A percentile compares a stretch with the other conserved stretches of the same genome.
phyloP scores from a whole-genome alignment of 2,888 invertebrate species.

The Ceriagrion tenellum region DNA sequence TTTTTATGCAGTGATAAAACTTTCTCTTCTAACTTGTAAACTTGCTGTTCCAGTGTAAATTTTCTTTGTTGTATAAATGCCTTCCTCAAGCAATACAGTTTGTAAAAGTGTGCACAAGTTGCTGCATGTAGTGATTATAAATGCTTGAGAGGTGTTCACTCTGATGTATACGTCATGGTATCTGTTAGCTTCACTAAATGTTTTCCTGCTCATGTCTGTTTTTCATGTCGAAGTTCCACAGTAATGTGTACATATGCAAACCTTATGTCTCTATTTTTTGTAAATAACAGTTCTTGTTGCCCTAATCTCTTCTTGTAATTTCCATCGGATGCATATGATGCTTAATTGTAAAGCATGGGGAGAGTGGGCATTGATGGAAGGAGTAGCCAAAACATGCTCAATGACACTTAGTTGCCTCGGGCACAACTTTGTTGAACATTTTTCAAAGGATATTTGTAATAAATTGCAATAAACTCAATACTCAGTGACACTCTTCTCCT shows the following conservation, averaged over 20 bases:
- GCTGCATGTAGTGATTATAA: constrained; percentile 4
- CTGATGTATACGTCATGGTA: neutral
- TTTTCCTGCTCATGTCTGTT: constrained; percentile 25
- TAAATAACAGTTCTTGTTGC: constrained; percentile 19
- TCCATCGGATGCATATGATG: neutral
- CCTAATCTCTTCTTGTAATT: constrained; percentile 17
- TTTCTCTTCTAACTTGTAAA: neutral
- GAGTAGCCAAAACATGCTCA: neutral
- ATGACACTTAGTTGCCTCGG: constrained; percentile 2
- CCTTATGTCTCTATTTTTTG: constrained; percentile 25
- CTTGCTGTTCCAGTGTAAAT: neutral
- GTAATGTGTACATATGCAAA: constrained; percentile 9
- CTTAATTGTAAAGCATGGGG: neutral
- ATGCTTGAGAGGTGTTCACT: constrained; percentile 19
- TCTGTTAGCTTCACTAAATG: constrained; percentile 48
- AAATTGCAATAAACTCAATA: constrained; percentile 8
- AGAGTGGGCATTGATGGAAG: neutral
- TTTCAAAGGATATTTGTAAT: constrained; percentile 38
- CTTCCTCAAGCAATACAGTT: constrained; percentile 62
- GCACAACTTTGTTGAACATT: constrained; percentile 30
- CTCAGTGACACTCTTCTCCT: neutral
- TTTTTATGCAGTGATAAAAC: neutral
- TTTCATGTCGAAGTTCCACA: neutral
- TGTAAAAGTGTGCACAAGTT: constrained; percentile 16
- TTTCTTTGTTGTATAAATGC: constrained; percentile 7